Conservation (phyloP, 2,888 invertebrate genomes). For the Melolontha melolontha region DNA sequence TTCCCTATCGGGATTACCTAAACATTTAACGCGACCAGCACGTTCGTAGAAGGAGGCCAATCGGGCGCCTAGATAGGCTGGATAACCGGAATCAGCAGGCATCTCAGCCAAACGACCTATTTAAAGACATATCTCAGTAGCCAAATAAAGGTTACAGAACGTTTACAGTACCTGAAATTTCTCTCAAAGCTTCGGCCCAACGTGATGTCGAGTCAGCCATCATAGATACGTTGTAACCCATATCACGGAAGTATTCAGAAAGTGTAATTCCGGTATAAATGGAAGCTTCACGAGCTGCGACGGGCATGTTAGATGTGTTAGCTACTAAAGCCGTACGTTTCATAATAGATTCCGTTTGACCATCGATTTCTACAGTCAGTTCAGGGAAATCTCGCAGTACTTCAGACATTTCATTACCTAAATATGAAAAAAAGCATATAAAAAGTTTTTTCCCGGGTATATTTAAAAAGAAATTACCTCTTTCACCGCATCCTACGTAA, state of each 20-base stretch:
- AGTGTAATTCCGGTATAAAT: constrained; percentile 99
- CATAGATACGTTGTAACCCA: constrained; percentile 99
- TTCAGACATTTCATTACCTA: constrained; percentile 99
- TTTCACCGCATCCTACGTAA: constrained; percentile 99
- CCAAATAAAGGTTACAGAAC: no score
- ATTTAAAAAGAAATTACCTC: constrained; percentile 73
- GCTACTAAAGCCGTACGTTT: constrained; percentile 99
- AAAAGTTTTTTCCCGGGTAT: constrained; percentile 19
- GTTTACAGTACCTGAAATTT: constrained; percentile 85
- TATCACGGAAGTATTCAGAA: constrained; percentile 99
- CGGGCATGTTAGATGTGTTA: constrained; percentile 99
- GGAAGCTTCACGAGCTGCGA: constrained; percentile 99
- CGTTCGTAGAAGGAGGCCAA: constrained; percentile 99
- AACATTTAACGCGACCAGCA: constrained; percentile 96
- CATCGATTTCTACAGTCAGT: constrained; percentile 96
- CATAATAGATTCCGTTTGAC: constrained; percentile 98
- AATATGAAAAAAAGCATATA: constrained; percentile 52
- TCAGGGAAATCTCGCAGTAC: constrained; percentile 99
- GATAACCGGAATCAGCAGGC: constrained; percentile 99
- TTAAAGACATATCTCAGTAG: constrained; percentile 4
- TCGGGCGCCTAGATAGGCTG: constrained; percentile 98
- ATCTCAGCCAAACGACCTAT: constrained; percentile 96
- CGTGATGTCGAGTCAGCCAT: constrained; percentile 99
- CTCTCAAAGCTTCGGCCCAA: constrained; percentile 99
- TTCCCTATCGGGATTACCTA: constrained; percentile 98